Percentiles rank a stretch among this genome's conserved stretches.
Conservation (phyloP, 2,888 invertebrate genomes). For the Epirrhoe alternata region DNA sequence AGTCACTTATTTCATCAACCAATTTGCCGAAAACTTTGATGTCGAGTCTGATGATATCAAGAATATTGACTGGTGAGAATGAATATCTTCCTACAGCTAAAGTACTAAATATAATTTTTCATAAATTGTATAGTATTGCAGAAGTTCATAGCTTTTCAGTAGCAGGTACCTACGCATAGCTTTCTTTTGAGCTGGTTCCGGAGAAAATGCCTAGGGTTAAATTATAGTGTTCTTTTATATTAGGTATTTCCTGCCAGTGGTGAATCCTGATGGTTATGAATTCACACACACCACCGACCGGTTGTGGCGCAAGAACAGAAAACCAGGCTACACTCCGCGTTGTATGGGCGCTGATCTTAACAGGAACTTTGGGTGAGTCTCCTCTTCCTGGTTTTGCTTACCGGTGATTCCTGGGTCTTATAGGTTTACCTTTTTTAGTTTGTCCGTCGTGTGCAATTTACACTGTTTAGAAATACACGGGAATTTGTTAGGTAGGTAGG, state of each 20-base stretch:
- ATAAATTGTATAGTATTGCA: no score
- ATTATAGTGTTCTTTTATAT: not conserved
- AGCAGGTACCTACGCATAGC: no score
- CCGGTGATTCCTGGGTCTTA: not conserved
- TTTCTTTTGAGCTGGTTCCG: no score
- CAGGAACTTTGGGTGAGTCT: slow-evolving; percentile 90
- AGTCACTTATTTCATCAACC: slow-evolving; percentile 91
- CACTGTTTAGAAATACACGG: no score
- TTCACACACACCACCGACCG: slow-evolving; percentile 92
- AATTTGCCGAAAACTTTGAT: slow-evolving; percentile 90
- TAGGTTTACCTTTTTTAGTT: not conserved
- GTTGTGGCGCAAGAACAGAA: slow-evolving; percentile 93
- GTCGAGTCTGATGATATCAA: slow-evolving; percentile 84
- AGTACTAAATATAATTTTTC: no score
- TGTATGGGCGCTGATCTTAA: slow-evolving; percentile 93
- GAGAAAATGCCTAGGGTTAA: not conserved
- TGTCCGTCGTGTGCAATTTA: no score
- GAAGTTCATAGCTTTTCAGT: no score
- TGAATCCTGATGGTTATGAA: slow-evolving; percentile 95
- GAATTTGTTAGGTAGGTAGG: no score
- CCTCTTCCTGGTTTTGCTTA: no score
- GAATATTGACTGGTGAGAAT: slow-evolving; percentile 74
- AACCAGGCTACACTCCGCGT: slow-evolving; percentile 77
- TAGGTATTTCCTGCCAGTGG: slow-evolving; percentile 89
- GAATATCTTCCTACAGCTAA: no score